Conservation (phyloP, 2,888 invertebrate genomes). For the Pristionchus japonicus region DNA sequence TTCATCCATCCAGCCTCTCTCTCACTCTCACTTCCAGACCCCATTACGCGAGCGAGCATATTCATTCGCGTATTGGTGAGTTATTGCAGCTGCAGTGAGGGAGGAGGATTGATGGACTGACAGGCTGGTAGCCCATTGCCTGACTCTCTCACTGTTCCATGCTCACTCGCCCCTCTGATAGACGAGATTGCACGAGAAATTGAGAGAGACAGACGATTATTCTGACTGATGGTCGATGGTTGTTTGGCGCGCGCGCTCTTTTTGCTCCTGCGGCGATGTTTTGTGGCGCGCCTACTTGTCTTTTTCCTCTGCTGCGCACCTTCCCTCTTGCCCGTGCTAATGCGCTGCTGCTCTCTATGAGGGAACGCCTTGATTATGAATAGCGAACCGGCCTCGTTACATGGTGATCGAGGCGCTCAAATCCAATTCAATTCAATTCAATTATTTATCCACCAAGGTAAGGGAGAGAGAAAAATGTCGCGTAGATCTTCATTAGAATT, state of each 20-base stretch:
- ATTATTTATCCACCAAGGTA: too few relatives aligned
- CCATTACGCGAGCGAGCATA: too few relatives aligned
- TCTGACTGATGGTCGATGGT: not conserved
- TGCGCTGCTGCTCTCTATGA: not conserved
- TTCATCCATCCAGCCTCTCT: too few relatives aligned
- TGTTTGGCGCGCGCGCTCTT: not conserved
- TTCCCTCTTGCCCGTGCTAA: too few relatives aligned
- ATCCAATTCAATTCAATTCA: too few relatives aligned
- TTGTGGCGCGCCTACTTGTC: not conserved
- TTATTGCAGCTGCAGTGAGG: not conserved
- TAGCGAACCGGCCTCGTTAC: constrained; percentile 25
- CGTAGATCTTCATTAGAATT: too few relatives aligned
- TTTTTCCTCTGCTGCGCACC: not conserved
- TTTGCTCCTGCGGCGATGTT: not conserved
- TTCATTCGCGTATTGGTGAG: not conserved
- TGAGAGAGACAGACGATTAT: too few relatives aligned
- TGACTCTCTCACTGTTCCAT: too few relatives aligned
- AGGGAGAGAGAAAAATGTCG: too few relatives aligned
- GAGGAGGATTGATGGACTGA: not conserved
- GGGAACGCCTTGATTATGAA: not conserved
- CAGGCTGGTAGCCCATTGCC: too few relatives aligned
- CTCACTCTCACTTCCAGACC: not conserved
- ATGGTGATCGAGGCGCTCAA: not conserved
- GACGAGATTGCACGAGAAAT: too few relatives aligned
- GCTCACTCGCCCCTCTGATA: too few relatives aligned